Conservation (phyloP, 2,888 invertebrate species). For the Panopea generosa region DNA sequence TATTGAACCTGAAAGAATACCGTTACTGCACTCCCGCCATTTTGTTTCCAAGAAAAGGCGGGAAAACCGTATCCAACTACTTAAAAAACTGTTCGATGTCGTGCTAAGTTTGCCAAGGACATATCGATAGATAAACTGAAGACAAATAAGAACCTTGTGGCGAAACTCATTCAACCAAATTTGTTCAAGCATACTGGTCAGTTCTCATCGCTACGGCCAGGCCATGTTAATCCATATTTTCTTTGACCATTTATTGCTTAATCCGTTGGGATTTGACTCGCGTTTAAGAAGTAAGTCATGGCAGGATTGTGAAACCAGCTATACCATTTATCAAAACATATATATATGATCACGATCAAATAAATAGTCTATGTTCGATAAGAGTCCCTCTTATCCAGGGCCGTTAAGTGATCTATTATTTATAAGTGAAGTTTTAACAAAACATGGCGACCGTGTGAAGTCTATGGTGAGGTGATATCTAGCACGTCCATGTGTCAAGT, state of each 20-base stretch:
- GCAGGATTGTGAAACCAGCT: too few relatives aligned
- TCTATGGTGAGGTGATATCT: too few relatives aligned
- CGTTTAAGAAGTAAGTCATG: too few relatives aligned
- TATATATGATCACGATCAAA: too few relatives aligned
- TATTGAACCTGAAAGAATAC: slow-evolving; percentile 71
- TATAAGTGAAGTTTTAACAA: too few relatives aligned
- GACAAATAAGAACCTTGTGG: slow-evolving; percentile 45
- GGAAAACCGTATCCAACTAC: slow-evolving; percentile 63
- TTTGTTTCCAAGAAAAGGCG: slow-evolving; percentile 75
- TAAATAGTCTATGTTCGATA: too few relatives aligned
- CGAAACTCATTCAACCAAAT: slow-evolving; percentile 80
- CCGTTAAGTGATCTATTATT: too few relatives aligned
- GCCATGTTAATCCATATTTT: slow-evolving; percentile 76
- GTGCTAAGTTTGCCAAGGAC: slow-evolving; percentile 76
- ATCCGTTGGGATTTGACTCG: too few relatives aligned
- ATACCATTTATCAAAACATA: too few relatives aligned
- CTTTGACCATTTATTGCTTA: slow-evolving; percentile 73
- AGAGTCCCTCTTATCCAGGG: too few relatives aligned
- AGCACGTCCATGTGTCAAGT: too few relatives aligned
- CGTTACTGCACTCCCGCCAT: slow-evolving; percentile 83
- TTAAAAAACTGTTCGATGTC: slow-evolving; percentile 71
- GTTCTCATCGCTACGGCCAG: slow-evolving; percentile 76
- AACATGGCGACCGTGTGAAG: too few relatives aligned
- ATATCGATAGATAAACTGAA: slow-evolving; percentile 75
- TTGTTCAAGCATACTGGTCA: slow-evolving; percentile 83